A percentile compares a stretch with the other conserved stretches of the same genome.
These are phyloP conservation scores for Drosophila kanapiae DNA, from an alignment of 1,140 invertebrate genomes.

Conservation along the genomic window DNA sequence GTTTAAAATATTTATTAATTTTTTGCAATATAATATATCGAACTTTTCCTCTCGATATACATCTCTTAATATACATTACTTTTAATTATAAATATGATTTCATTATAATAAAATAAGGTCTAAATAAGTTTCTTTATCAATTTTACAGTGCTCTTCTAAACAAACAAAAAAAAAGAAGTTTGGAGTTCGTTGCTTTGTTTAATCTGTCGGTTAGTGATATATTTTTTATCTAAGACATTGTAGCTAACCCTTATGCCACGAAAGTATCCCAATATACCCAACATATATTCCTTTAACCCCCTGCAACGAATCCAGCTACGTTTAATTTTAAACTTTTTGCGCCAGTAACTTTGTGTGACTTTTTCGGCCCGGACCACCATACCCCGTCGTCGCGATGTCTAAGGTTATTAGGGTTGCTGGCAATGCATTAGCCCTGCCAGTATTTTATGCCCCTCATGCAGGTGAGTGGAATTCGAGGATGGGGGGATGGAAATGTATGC, in stretches of 20 bases:
- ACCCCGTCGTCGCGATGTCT: slow-evolving; percentile 32
- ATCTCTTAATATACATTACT: too few relatives aligned
- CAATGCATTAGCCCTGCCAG: slow-evolving; percentile 71
- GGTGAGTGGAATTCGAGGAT: slow-evolving; percentile 18
- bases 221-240: background rate
- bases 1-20: too few relatives aligned
- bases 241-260: background rate
- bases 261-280: background rate
- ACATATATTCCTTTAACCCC: background rate
- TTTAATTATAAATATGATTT: too few relatives aligned
- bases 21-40: too few relatives aligned
- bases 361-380: slow-evolving; percentile 11
- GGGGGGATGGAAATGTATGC: background rate
- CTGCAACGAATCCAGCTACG: slow-evolving; percentile 45
- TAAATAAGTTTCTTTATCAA: too few relatives aligned
- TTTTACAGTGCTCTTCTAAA: too few relatives aligned
- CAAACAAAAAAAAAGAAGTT: too few relatives aligned
- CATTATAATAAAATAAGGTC: too few relatives aligned
- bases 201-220: background rate
- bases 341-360: slow-evolving; percentile 59
- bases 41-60: too few relatives aligned
- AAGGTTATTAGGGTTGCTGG: slow-evolving; percentile 65
- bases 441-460: slow-evolving; percentile 59
- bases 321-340: slow-evolving; percentile 80
- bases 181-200: too few relatives aligned